Conservation (phyloP, 2,888 invertebrate genomes). For the Synergus itoensis region DNA sequence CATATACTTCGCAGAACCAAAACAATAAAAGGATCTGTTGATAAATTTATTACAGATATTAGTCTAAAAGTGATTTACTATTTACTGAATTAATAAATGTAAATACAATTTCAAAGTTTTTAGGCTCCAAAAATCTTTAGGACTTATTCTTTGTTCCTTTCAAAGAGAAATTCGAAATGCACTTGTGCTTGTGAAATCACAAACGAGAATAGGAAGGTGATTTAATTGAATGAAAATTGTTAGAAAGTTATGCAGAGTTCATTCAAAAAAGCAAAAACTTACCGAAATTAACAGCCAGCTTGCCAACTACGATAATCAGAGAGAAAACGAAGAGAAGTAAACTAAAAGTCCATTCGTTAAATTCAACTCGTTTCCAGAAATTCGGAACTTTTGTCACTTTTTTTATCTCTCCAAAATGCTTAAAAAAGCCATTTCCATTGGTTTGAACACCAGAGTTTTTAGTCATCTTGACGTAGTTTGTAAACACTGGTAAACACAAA, state of each 20-base stretch:
- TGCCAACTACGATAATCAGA: slow-evolving; percentile 8
- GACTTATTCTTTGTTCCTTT: background rate
- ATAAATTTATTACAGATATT: background rate
- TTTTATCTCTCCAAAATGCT: slow-evolving; percentile 1
- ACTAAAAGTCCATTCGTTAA: slow-evolving; percentile 30
- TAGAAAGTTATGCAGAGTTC: background rate
- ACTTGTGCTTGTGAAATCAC: background rate
- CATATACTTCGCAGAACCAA: background rate
- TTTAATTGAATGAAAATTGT: background rate
- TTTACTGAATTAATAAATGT: background rate
- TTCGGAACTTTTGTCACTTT: slow-evolving; percentile 1
- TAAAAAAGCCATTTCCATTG: slow-evolving; percentile 12
- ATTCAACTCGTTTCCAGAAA: slow-evolving; percentile 19
- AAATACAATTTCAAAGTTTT: background rate
- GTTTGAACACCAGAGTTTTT: background rate
- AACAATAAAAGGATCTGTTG: background rate
- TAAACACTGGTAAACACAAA: slow-evolving; percentile 1
- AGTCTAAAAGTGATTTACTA: no score
- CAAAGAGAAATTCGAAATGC: background rate
- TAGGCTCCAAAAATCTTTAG: background rate
- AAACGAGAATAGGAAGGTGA: background rate
- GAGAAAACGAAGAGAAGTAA: slow-evolving; percentile 34
- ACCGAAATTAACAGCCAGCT: slow-evolving; percentile 29
- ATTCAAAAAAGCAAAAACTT: background rate
- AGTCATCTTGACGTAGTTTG: background rate